phyloP scores from a whole-genome alignment of 2,797 vertebrate species.

The Ibycter americanus region DNA sequence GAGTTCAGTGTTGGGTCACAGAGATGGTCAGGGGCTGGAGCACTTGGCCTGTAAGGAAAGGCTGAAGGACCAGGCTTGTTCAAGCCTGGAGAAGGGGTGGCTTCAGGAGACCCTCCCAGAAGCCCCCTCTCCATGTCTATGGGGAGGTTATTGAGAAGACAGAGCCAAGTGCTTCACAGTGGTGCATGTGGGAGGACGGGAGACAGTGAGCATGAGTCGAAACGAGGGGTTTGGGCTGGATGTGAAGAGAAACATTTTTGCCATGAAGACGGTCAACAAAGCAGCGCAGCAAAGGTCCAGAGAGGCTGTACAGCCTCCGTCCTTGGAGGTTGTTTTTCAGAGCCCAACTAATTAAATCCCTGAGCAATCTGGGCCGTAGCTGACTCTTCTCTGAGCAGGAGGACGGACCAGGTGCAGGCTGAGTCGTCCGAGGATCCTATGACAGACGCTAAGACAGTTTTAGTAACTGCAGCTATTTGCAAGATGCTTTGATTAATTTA shows the following conservation, averaged over 20 bases:
- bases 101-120: not conserved
- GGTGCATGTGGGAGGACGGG: rapidly evolving
- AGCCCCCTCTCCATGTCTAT: not conserved
- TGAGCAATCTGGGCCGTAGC: not conserved
- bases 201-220: too few species aligned
- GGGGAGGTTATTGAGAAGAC: not conserved
- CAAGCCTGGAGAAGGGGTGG: not conserved
- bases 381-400: not conserved
- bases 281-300: not conserved
- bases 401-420: not conserved
- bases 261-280: rapidly evolving
- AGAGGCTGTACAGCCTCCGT: not conserved
- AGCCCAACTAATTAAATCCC: not conserved
- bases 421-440: not conserved
- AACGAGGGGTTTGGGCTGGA: not conserved
- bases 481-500: not conserved
- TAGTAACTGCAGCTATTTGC: not conserved
- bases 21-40: not conserved
- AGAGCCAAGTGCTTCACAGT: not conserved
- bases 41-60: not conserved
- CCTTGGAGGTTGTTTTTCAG: not conserved
- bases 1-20: not conserved
- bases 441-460: not conserved
- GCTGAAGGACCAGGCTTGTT: not conserved
- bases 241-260: not conserved